Evolutionary conservation across 1,140 invertebrate genomes (phyloP).

Genomic region (Homalodisca vitripennis): DNA sequence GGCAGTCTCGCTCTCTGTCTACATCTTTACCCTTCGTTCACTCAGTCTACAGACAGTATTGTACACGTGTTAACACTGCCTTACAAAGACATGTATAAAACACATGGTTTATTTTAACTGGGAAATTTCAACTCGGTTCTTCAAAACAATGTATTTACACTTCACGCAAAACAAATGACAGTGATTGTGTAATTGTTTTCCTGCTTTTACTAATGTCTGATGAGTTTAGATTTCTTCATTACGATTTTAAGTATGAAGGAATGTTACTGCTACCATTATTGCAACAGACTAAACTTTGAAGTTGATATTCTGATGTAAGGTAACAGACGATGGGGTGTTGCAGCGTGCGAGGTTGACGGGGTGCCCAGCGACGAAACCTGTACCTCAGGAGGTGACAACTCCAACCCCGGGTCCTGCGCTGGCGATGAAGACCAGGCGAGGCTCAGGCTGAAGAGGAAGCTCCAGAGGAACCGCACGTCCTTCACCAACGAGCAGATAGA

Average conservation of each 20-base stretch:
- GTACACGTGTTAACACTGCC: slow-evolving; percentile 2
- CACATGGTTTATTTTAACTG: neutral
- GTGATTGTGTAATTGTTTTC: too few relatives aligned
- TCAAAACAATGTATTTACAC: too few relatives aligned
- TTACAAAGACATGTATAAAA: neutral
- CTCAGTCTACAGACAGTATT: slow-evolving; percentile 13
- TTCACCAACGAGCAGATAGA: slow-evolving; percentile 99
- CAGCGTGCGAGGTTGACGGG: slow-evolving; percentile 42
- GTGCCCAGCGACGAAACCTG: slow-evolving; percentile 41
- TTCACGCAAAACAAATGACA: too few relatives aligned
- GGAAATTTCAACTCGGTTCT: too few relatives aligned
- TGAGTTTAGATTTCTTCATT: too few relatives aligned
- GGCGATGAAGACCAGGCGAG: slow-evolving; percentile 82
- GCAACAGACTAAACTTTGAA: too few relatives aligned
- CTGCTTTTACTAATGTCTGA: too few relatives aligned
- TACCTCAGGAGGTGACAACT: slow-evolving; percentile 77
- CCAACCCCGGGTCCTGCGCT: slow-evolving; percentile 70
- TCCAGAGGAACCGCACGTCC: slow-evolving; percentile 97
- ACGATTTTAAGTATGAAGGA: too few relatives aligned
- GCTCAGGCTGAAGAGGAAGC: slow-evolving; percentile 90
- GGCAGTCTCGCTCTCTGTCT: neutral
- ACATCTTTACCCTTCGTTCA: slow-evolving; percentile 12
- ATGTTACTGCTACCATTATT: too few relatives aligned
- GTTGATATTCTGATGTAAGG: too few relatives aligned
- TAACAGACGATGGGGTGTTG: slow-evolving; percentile 16